Evolutionary conservation across 1,140 invertebrate species (phyloP).

Genomic region (Chironomus striatipennis): DNA sequence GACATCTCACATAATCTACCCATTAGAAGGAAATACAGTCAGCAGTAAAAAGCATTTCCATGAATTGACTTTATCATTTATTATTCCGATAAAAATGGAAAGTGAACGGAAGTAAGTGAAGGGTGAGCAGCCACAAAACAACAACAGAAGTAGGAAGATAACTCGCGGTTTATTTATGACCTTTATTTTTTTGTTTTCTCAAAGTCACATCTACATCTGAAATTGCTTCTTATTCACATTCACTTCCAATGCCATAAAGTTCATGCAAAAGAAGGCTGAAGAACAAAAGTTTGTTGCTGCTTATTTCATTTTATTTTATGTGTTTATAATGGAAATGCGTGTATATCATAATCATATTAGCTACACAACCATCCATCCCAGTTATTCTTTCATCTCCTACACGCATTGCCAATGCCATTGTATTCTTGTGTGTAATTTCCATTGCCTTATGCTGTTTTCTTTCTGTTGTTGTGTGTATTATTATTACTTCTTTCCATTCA

Average conservation of each 20-base stretch:
- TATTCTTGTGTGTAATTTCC: not conserved
- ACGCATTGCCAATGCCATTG: not conserved
- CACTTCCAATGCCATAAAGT: no score
- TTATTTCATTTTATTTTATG: not conserved
- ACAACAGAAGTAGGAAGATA: not conserved
- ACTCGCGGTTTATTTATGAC: not conserved
- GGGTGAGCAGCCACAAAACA: not conserved
- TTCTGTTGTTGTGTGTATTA: not conserved
- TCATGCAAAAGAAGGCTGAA: not conserved
- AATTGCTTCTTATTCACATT: not conserved
- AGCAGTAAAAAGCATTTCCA: no score
- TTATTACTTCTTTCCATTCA: not conserved
- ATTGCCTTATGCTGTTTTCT: no score
- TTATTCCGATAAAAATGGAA: not conserved
- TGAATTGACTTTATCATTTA: not conserved
- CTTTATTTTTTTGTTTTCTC: not conserved
- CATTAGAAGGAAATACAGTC: no score
- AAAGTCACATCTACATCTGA: not conserved
- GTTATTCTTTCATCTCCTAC: not conserved
- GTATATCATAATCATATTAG: conserved; percentile 23
- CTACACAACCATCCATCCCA: conserved; percentile 4
- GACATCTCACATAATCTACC: no score
- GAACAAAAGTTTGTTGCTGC: not conserved
- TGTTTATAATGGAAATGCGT: conserved; percentile 19
- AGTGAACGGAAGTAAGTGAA: not conserved